Base-by-base conservation (phyloP, 2,888 invertebrate genomes). In the Ochropleura plecta region DNA sequence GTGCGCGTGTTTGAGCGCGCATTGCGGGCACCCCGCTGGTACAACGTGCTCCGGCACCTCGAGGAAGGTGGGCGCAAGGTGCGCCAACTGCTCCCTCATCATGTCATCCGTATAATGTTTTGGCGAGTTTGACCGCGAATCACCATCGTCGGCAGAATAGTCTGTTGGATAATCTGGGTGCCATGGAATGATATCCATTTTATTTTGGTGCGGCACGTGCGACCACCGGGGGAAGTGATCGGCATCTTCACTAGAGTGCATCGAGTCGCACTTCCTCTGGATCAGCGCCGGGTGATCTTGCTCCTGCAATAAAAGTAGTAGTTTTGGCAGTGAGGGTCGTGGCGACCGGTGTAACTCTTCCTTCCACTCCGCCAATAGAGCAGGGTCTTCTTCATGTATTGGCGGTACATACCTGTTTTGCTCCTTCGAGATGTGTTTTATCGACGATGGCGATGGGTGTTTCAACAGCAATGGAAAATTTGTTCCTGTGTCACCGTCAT, bases 261-360 rank as follows among this genome's bases (percentile, higher is more conserved):
- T n/a, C 0, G 67, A 30, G 1, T 42, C 67, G 30, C 30, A 71
- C 20, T 59, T 68, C 1, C 40, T 18, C 49, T 44, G 20, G 0
- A 14, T 4, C 14, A 12, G 20, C 16, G 14, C 10, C 16, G n/a
- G 16, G 12, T 49, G 42, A 6, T 78, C 66, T 70, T 42, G 53
- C 0, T 78, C 78, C 30, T 71, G 78, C 53, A 78, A 53, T 20
- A 78, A 64, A 30, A 73, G 73, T 6, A 78, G 57, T n/a, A 68
- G 53, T 42, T 79, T 68, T 0, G 79, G 68, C 30, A 73, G 59
- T 8, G 18, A 9, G 0, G 59, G n/a, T 49, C 44, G 78, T 57
- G 67, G 63, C 0, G 46, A 42, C 30, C 30, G 30, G 51, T 49
- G 30, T 46, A 49, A 30, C 4, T 44, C 18, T 73, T 49, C 60